These are phyloP conservation scores for Oncorhynchus clarkii DNA, from an alignment of 2,113 vertebrate genomes.

Conservation along the genomic window DNA sequence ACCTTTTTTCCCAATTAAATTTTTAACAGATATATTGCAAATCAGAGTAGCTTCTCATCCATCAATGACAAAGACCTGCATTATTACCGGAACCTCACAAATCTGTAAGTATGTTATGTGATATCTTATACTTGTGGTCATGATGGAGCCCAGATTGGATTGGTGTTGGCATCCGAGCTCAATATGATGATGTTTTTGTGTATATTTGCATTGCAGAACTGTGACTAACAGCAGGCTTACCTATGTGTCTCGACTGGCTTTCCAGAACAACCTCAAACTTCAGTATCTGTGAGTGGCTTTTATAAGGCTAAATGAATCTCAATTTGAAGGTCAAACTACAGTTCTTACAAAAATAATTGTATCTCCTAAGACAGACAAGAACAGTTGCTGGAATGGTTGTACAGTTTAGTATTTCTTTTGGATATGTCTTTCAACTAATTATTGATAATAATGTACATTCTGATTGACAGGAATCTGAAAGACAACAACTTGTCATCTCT, in stretches of 20 bases:
- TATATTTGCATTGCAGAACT: conserved; percentile 75
- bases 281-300: conserved; percentile 89
- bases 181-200: conserved; percentile 10
- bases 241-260: conserved; percentile 87
- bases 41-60: conserved; percentile 87
- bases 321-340: too few relatives aligned
- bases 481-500: conserved; percentile 92
- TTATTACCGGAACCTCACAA: conserved; percentile 89
- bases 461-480: conserved; percentile 87
- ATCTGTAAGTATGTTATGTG: conserved; percentile 85
- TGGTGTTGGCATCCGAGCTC: too few relatives aligned
- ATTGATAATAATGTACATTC: conserved; percentile 27
- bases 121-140: background rate
- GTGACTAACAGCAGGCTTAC: conserved; percentile 91
- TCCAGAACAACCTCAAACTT: conserved; percentile 87
- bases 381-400: too few relatives aligned
- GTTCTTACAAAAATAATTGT: too few relatives aligned
- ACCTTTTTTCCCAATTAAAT: background rate
- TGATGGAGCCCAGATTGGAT: too few relatives aligned
- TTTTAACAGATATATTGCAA: conserved; percentile 89
- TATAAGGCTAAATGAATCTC: background rate
- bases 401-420: background rate
- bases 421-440: background rate
- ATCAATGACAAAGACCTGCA: conserved; percentile 92
- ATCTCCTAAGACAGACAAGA: too few relatives aligned